Evolutionary conservation across 2,797 vertebrate genomes (phyloP).

Genomic region (Pseudopleuronectes americanus): DNA sequence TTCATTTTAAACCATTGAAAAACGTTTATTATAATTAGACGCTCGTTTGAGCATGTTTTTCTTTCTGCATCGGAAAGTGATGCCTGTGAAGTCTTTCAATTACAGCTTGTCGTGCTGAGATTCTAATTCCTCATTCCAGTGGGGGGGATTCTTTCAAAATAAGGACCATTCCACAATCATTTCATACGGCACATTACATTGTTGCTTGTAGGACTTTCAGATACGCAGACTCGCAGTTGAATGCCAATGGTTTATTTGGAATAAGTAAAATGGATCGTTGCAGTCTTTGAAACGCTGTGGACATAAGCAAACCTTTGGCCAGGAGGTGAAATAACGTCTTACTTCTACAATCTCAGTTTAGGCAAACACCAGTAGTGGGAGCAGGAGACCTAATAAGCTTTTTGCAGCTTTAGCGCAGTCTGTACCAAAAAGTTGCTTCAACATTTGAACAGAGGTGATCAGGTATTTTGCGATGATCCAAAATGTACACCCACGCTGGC

Average conservation of each 20-base stretch:
- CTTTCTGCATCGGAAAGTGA: conserved; percentile 11
- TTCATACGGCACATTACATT: conserved; percentile 25
- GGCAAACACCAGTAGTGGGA: no score
- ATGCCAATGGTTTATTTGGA: background rate
- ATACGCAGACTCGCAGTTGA: conserved; percentile 8
- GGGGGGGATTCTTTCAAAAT: conserved; percentile 21
- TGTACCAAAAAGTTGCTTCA: background rate
- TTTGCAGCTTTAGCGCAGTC: background rate
- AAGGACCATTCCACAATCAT: conserved; percentile 32
- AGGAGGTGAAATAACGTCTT: no score
- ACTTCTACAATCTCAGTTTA: no score
- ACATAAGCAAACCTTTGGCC: no score
- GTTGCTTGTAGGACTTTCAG: conserved; percentile 13
- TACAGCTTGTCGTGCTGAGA: conserved; percentile 25
- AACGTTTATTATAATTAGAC: conserved; percentile 13
- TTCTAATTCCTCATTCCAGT: conserved; percentile 36
- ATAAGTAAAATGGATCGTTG: no score
- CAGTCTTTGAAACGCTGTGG: no score
- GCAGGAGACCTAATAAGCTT: no score
- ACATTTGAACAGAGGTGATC: background rate
- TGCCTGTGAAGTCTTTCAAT: conserved; percentile 25
- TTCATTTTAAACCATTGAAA: background rate
- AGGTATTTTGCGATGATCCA: background rate
- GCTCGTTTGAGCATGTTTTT: background rate
- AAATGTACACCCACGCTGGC: background rate